Base-by-base conservation (phyloP, 1,140 invertebrate genomes). In the Acromyrmex heyeri region DNA sequence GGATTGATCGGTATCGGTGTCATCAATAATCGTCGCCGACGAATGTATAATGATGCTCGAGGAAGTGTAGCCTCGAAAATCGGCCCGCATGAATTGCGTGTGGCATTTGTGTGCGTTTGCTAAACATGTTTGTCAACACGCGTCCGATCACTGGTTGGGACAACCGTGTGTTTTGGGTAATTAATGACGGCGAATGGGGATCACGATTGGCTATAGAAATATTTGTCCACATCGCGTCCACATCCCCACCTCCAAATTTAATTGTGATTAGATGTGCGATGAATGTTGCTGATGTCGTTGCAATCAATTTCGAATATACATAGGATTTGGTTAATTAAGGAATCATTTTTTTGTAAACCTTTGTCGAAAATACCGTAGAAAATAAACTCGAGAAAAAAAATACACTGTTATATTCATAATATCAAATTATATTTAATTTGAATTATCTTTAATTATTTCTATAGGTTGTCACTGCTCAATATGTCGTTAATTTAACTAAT, bases 1-100 rank as follows among this genome's bases (percentile, higher is more conserved):
- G 72, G 82, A 90, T 88, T 91, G 90, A 90, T 91, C 79, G 69
- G 79, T 38, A 88, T 75, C 57, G 55, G 61, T 38, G 55, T 64
- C 59, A 90, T 91, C 89, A 67, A 86, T 88, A 82, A 88, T 65
- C 88, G 72, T 86, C 59, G 57, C 38, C 53, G 57, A 62, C 77
- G 77, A 81, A 70, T 81, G 75, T 85, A 81, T 85, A 87, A 90
- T 72, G 86, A 87, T 83, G 88, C 81, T 81, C 64, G 57, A 82
- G 87, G 61, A 79, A 89, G 73, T 83, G 55, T 57, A 75, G 53
- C 67, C 50, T 14, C 27, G 62, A 62, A 69, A 83, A 90, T 77
- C 53, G 89, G 55, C 67, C 79, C 79, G 69, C 79, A 69, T 44
- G 24, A 70, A 75, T 72, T 34, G n/a, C 67, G 18, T 44, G 2